phyloP scores from a whole-genome alignment of 30 jellyfish, hydroid and myxozoan species.

The Catostylus mosaicus region DNA sequence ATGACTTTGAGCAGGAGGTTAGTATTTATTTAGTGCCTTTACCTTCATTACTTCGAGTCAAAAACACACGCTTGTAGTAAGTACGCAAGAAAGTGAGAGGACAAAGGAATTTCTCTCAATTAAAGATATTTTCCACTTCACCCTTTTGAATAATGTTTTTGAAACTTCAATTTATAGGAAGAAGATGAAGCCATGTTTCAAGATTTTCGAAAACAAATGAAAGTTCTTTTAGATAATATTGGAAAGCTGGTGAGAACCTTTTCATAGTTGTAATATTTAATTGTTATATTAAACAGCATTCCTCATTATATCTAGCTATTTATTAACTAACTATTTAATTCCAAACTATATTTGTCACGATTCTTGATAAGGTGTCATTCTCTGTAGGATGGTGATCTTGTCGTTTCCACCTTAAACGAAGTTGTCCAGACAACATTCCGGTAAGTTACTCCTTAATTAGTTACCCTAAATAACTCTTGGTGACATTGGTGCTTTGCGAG shows the following conservation, averaged over 20 bases:
- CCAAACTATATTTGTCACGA: not conserved
- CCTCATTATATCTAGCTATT: not conserved
- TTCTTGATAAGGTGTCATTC: not conserved
- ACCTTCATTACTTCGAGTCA: not conserved
- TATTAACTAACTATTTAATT: not conserved
- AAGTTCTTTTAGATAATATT: slow-evolving; percentile 76
- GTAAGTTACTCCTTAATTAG: slow-evolving; percentile 50
- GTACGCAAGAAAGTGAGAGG: not conserved
- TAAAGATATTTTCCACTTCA: not conserved
- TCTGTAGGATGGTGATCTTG: slow-evolving; percentile 75
- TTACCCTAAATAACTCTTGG: no score
- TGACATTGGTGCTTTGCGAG: no score
- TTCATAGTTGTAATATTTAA: no score
- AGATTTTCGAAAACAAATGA: slow-evolving; percentile 94
- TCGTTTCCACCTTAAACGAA: slow-evolving; percentile 60
- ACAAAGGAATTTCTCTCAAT: not conserved
- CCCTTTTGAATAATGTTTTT: not conserved
- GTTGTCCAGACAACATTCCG: slow-evolving; percentile 55
- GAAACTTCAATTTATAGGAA: slow-evolving; percentile 76
- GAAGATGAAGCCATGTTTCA: slow-evolving; percentile 91
- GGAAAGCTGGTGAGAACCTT: slow-evolving; percentile 82
- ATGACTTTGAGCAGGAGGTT: slow-evolving; percentile 83
- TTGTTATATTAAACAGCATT: no score
- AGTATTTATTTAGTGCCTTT: not conserved
- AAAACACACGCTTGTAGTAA: not conserved